Conservation (phyloP, 1,140 invertebrate genomes). For the Lamellibrachia luymesi region DNA sequence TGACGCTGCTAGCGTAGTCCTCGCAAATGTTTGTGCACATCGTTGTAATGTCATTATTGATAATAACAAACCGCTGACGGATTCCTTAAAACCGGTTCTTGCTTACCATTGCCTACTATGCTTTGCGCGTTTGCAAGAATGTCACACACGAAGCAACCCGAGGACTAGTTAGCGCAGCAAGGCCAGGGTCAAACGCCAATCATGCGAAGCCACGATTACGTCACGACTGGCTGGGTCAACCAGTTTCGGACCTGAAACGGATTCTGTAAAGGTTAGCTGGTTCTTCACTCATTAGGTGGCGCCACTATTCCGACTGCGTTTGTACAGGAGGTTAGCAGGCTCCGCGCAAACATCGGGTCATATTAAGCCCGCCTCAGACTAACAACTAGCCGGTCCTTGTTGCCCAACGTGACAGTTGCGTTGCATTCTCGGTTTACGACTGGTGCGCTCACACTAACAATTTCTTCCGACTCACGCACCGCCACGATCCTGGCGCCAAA, state of each 20-base stretch:
- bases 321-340: no score
- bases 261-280: background rate
- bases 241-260: background rate
- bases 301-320: background rate
- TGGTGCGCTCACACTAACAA: no score
- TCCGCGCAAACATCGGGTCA: no score
- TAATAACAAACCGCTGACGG: background rate
- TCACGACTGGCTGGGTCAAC: background rate
- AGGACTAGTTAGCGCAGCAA: background rate
- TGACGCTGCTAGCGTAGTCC: background rate
- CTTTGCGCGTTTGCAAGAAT: background rate
- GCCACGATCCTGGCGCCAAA: no score
- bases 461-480: no score
- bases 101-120: background rate
- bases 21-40: background rate
- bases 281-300: background rate
- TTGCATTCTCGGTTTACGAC: no score
- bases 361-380: no score
- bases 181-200: background rate
- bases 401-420: no score
- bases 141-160: background rate
- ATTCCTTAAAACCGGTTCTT: background rate
- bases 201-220: background rate
- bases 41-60: background rate
- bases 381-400: no score